Percentiles rank a stretch among this genome's conserved stretches.
Conservation (phyloP, 1,140 invertebrate genomes). For the Drosophila arizonae region DNA sequence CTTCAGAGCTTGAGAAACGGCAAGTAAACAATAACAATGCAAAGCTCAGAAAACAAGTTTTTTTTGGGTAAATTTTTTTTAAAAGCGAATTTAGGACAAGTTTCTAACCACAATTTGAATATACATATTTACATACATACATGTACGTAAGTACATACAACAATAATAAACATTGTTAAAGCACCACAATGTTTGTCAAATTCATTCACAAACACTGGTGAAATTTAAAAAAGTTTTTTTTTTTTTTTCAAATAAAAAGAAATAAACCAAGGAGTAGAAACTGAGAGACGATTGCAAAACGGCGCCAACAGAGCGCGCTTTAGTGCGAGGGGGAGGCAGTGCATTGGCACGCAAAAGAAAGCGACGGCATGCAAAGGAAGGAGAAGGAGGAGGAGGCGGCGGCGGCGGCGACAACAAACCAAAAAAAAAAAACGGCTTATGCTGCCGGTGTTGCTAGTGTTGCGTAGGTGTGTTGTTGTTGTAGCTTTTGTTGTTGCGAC, state of each 20-base stretch:
- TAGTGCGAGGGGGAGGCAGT: slow-evolving; percentile 1
- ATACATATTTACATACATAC: slow-evolving; percentile 9
- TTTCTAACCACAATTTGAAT: slow-evolving; percentile 26
- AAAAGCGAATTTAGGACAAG: slow-evolving; percentile 46
- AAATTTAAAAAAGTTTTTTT: slow-evolving; percentile 37
- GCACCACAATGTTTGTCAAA: slow-evolving; percentile 15
- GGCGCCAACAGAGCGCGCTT: slow-evolving; percentile 33
- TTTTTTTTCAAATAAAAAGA: slow-evolving; percentile 31
- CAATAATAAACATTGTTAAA: slow-evolving; percentile 23
- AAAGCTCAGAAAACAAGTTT: slow-evolving; percentile 50
- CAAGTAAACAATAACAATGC: slow-evolving; percentile 18
- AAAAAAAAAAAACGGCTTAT: slow-evolving; percentile 21
- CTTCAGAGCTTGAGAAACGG: slow-evolving; percentile 27
- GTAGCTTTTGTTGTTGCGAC: slow-evolving; percentile 11
- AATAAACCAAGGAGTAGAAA: slow-evolving; percentile 5
- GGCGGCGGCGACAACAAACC: slow-evolving; percentile 15
- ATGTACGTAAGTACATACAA: neutral
- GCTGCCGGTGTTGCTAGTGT: slow-evolving; percentile 29
- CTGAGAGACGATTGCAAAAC: slow-evolving; percentile 19
- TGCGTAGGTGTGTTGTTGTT: slow-evolving; percentile 64
- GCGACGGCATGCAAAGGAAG: slow-evolving; percentile 62
- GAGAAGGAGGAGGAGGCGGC: slow-evolving; percentile 6
- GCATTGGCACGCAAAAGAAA: slow-evolving; percentile 54
- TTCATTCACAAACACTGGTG: slow-evolving; percentile 45
- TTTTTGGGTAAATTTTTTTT: slow-evolving; percentile 18